Evolutionary conservation across 2,888 invertebrate species (phyloP).

Genomic region (Acleris cristana): DNA sequence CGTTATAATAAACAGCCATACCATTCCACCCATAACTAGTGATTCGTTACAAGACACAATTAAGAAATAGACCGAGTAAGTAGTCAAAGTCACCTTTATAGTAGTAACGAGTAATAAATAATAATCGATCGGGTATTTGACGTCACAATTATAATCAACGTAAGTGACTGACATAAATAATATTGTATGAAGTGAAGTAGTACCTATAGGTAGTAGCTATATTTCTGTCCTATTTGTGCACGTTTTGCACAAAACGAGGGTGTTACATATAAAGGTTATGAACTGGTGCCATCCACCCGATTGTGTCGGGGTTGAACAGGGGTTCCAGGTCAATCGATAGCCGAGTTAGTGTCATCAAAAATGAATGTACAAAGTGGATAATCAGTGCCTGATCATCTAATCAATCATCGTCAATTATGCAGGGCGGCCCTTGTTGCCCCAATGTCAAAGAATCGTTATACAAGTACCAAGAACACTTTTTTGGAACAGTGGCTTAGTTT

Average conservation of each 20-base stretch:
- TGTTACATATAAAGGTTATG: constrained; percentile 36
- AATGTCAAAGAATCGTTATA: neutral
- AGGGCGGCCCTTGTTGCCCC: neutral
- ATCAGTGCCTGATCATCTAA: constrained; percentile 10
- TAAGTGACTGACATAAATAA: neutral
- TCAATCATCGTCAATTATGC: constrained; percentile 14
- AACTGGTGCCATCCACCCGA: constrained; percentile 35
- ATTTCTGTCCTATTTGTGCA: constrained; percentile 9
- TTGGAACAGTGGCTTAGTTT: neutral
- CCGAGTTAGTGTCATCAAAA: constrained; percentile 53
- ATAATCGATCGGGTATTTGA: constrained; percentile 17
- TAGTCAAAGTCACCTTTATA: neutral
- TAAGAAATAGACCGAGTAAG: neutral
- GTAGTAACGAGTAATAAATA: constrained; percentile 12
- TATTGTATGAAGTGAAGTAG: neutral
- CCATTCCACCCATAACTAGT: too few species aligned
- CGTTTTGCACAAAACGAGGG: constrained; percentile 23
- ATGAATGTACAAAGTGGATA: constrained; percentile 49
- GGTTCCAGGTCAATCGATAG: constrained; percentile 63
- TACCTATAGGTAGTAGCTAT: constrained; percentile 5
- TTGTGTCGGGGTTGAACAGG: constrained; percentile 45
- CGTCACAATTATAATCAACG: constrained; percentile 13
- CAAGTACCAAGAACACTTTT: neutral
- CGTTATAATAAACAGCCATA: too few species aligned
- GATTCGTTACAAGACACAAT: neutral